Evolutionary conservation across 2,888 invertebrate species (phyloP).

Genomic region (Entomobrya multifasciata): DNA sequence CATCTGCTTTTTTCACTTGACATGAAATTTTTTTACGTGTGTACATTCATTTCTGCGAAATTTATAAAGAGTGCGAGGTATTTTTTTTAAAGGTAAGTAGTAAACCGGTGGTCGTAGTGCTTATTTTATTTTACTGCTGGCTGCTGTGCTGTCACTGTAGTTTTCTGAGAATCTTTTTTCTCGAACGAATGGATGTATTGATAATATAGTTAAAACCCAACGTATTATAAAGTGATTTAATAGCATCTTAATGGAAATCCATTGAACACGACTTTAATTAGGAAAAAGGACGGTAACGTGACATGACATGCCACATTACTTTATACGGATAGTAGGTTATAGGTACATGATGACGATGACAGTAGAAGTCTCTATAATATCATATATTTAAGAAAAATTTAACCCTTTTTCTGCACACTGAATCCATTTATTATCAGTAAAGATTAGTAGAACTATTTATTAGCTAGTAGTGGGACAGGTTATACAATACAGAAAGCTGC

Average conservation of each 20-base stretch:
- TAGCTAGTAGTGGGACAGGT: not conserved
- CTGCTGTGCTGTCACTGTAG: not conserved
- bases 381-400: no score
- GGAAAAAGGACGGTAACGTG: conserved; percentile 7
- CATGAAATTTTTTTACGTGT: no score
- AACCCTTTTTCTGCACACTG: not conserved
- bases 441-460: no score
- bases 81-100: not conserved
- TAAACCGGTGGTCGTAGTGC: conserved; percentile 2
- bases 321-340: no score
- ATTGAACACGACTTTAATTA: conserved; percentile 34
- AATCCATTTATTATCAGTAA: not conserved
- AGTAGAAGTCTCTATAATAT: no score
- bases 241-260: conserved; percentile 9
- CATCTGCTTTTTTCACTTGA: not conserved
- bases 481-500: no score
- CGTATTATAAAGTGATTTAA: not conserved
- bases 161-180: not conserved
- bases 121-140: not conserved
- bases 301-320: not conserved
- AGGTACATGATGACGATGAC: no score
- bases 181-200: no score
- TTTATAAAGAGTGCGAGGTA: no score
- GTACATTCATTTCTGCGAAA: no score
- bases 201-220: not conserved